Percentiles rank a stretch among this genome's conserved stretches.
These are phyloP conservation scores for Macrophya alboannulata DNA, from an alignment of 2,888 invertebrate species.

Conservation along the genomic window DNA sequence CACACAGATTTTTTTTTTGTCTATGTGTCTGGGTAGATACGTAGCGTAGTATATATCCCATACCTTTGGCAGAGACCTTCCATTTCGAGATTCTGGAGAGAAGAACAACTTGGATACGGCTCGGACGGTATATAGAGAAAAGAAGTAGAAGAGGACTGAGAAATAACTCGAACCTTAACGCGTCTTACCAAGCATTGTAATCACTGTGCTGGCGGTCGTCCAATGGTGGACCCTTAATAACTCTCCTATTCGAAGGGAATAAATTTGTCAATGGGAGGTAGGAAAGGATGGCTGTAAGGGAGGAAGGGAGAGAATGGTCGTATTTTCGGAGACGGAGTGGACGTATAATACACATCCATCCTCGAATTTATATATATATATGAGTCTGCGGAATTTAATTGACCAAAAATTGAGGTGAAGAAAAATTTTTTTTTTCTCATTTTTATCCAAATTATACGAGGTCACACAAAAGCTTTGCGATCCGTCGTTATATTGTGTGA, in stretches of 20 bases:
- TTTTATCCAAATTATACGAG: background rate
- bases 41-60: background rate
- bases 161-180: conserved; percentile 48
- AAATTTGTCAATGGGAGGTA: conserved; percentile 39
- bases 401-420: conserved; percentile 1
- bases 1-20: background rate
- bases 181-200: conserved; percentile 53
- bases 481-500: background rate
- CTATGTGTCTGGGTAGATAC: background rate
- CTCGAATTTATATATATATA: background rate
- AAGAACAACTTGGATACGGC: conserved; percentile 7
- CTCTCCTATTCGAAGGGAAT: conserved; percentile 37
- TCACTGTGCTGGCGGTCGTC: conserved; percentile 48
- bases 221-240: conserved; percentile 41
- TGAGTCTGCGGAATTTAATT: background rate
- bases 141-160: background rate
- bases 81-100: conserved; percentile 46
- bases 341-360: background rate
- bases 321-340: background rate
- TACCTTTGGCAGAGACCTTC: conserved; percentile 48
- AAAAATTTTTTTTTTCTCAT: background rate
- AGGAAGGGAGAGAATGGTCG: background rate
- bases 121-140: conserved; percentile 18
- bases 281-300: background rate
- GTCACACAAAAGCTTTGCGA: background rate